These are phyloP conservation scores for Aspiorhynchus laticeps DNA, from an alignment of 2,113 vertebrate genomes.

Conservation along the genomic window DNA sequence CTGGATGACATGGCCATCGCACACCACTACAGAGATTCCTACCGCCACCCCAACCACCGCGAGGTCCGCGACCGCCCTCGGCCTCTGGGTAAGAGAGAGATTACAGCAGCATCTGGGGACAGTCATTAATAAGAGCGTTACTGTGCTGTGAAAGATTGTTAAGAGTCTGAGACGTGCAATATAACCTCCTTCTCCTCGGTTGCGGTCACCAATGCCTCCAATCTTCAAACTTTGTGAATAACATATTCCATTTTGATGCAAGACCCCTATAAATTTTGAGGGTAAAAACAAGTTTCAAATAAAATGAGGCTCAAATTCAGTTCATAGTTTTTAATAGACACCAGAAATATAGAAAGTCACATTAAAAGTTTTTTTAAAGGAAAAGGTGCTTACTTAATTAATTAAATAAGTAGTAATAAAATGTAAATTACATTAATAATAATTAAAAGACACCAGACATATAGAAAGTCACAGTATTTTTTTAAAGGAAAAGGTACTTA, in stretches of 20 bases:
- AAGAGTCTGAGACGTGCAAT: neutral
- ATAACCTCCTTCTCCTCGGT: neutral
- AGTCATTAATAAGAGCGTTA: neutral
- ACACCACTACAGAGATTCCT: constrained; percentile 98
- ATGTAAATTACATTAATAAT: neutral
- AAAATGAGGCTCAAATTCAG: neutral
- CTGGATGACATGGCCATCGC: constrained; percentile 99
- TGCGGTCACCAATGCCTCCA: neutral
- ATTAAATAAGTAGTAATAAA: neutral
- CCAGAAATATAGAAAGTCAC: neutral
- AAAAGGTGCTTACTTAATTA: neutral
- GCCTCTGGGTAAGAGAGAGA: constrained; percentile 88
- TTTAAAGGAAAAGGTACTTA: no score
- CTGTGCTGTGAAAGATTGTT: neutral
- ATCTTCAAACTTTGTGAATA: neutral
- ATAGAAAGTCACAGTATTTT: no score
- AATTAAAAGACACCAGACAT: neutral
- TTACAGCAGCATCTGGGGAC: neutral
- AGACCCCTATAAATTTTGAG: neutral
- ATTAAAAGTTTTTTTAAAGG: neutral
- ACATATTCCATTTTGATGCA: neutral
- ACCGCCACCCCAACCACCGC: constrained; percentile 95
- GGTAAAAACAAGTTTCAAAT: constrained; percentile 8
- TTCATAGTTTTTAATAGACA: neutral
- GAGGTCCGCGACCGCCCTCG: constrained; percentile 96